Conservation (phyloP, 2,888 invertebrate species). For the Drosophila limbata region DNA sequence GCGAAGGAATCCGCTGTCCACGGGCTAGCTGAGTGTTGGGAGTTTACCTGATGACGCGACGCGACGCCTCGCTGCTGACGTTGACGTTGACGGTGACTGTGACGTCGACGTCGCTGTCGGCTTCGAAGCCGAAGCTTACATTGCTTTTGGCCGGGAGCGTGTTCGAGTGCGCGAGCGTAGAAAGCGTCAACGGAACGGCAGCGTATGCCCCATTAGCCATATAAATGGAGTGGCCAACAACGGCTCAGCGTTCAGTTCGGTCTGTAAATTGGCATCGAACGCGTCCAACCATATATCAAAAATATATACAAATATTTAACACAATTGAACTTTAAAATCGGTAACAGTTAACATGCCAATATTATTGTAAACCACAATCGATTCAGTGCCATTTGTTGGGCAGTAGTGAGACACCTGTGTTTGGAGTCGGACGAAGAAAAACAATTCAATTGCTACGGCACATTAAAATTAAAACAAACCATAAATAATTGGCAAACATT, state of each 20-base stretch:
- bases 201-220: conserved; percentile 37
- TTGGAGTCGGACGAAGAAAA: background rate
- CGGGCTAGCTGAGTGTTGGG: conserved; percentile 44
- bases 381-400: conserved; percentile 29
- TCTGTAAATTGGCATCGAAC: conserved; percentile 66
- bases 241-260: conserved; percentile 80
- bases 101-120: background rate
- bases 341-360: conserved; percentile 54
- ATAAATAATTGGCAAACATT: conserved; percentile 25
- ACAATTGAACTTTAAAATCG: conserved; percentile 20
- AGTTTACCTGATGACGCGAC: conserved; percentile 29
- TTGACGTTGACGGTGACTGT: background rate
- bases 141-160: conserved; percentile 46
- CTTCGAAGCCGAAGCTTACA: conserved; percentile 20
- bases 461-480: conserved; percentile 46
- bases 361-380: conserved; percentile 34
- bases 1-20: conserved; percentile 38
- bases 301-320: background rate
- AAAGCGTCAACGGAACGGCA: conserved; percentile 41
- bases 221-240: conserved; percentile 77
- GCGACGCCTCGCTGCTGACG: conserved; percentile 12
- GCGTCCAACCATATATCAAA: conserved; percentile 8
- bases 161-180: conserved; percentile 49
- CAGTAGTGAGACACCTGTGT: conserved; percentile 21
- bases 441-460: conserved; percentile 40